phyloP scores from a whole-genome alignment of 64 coral and sea anemone species.

The Stichodactyla helianthus region DNA sequence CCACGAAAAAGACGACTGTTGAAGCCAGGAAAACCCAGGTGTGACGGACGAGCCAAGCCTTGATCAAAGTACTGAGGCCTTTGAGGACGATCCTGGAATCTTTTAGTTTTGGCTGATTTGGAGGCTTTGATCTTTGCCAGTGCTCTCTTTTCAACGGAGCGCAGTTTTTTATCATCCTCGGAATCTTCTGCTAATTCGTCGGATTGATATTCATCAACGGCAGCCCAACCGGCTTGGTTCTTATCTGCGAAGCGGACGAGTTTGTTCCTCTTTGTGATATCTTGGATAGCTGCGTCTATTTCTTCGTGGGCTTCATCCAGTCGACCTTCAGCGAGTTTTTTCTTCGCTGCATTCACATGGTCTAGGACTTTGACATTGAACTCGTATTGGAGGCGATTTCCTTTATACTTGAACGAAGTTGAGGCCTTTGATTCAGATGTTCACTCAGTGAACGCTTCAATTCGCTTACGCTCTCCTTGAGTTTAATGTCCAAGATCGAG shows the following conservation, averaged over 20 bases:
- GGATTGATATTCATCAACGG: constrained; percentile 45
- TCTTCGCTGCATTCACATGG: constrained; percentile 5
- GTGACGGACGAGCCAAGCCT: too few species aligned
- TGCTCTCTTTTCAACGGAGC: constrained; percentile 23
- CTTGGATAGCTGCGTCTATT: constrained; percentile 3
- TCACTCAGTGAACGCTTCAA: too few species aligned
- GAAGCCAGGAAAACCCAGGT: too few species aligned
- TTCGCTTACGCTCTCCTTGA: too few species aligned
- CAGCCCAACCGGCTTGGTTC: constrained; percentile 32
- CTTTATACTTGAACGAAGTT: constrained; percentile 44
- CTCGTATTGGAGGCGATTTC: constrained; percentile 49
- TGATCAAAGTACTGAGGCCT: too few species aligned
- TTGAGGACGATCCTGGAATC: too few species aligned
- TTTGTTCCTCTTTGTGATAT: constrained; percentile 44
- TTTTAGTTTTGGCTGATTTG: too few species aligned
- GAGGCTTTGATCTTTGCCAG: constrained; percentile 24
- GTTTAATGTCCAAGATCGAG: too few species aligned
- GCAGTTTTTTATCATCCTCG: constrained; percentile 44
- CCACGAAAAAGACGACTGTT: too few species aligned
- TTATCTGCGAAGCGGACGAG: constrained; percentile 45
- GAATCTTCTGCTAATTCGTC: not conserved
- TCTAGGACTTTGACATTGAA: constrained; percentile 30
- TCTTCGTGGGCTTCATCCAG: not conserved
- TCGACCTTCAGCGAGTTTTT: constrained; percentile 20
- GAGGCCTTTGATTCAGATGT: constrained; percentile 44